Conservation (phyloP, 2,113 vertebrate genomes). For the Benthochromis sp. region DNA sequence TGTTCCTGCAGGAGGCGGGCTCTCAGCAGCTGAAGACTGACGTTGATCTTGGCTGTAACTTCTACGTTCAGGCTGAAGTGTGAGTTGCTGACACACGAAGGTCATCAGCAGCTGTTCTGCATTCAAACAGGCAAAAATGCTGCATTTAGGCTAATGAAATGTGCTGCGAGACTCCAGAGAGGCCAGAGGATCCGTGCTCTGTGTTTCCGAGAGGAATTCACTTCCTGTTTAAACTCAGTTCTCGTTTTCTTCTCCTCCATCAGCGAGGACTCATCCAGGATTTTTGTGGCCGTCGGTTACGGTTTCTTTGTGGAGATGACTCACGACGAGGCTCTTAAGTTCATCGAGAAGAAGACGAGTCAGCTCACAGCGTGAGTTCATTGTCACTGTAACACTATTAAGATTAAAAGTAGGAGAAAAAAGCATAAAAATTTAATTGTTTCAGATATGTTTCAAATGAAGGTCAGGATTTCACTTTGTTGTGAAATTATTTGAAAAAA, state of each 20-base stretch:
- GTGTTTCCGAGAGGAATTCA: background rate
- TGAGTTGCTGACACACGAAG: conserved; percentile 54
- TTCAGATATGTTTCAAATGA: background rate
- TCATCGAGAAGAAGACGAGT: conserved; percentile 82
- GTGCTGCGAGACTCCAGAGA: background rate
- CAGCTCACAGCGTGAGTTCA: conserved; percentile 79
- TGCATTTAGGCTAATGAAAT: background rate
- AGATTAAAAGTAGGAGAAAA: background rate
- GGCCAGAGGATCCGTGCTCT: accelerated
- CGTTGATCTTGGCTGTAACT: conserved; percentile 85
- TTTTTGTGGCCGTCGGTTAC: conserved; percentile 81
- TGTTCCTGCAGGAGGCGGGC: conserved; percentile 64
- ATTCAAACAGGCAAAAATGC: background rate
- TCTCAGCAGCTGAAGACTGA: conserved; percentile 75
- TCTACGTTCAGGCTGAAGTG: conserved; percentile 85
- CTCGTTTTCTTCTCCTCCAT: background rate
- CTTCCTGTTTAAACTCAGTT: background rate
- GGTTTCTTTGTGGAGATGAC: conserved; percentile 86
- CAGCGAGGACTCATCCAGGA: conserved; percentile 79
- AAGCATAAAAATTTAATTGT: accelerated
- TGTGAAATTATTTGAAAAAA: background rate
- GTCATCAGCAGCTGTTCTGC: background rate
- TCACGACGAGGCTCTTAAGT: conserved; percentile 78
- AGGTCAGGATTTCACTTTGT: background rate
- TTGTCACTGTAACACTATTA: background rate